phyloP scores from a whole-genome alignment of 1,140 invertebrate species.

The Stenopsyche tienmushanensis region DNA sequence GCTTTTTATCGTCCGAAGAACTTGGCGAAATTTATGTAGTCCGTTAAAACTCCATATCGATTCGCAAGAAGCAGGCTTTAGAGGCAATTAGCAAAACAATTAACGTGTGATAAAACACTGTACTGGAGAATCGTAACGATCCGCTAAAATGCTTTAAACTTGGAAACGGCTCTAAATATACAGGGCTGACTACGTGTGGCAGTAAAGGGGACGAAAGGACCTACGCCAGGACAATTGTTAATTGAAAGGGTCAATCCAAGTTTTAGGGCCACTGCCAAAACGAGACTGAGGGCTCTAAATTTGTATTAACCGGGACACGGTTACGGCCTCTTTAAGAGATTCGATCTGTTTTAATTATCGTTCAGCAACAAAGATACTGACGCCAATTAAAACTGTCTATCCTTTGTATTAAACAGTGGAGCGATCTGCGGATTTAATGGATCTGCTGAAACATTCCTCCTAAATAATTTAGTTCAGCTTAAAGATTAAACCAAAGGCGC shows the following conservation, averaged over 20 bases:
- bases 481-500: neutral
- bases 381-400: slow-evolving; percentile 28
- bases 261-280: neutral
- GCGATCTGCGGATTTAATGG: neutral
- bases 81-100: slow-evolving; percentile 32
- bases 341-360: slow-evolving; percentile 32
- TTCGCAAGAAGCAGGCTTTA: slow-evolving; percentile 18
- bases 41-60: slow-evolving; percentile 26
- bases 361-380: slow-evolving; percentile 24
- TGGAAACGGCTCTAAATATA: slow-evolving; percentile 1
- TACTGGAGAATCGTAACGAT: slow-evolving; percentile 21
- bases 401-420: slow-evolving; percentile 9
- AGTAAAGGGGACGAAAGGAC: neutral
- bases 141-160: slow-evolving; percentile 23
- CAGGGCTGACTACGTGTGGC: neutral
- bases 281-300: slow-evolving; percentile 9
- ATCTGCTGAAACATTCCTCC: slow-evolving; percentile 6
- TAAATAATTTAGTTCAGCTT: neutral
- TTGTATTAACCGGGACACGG: slow-evolving; percentile 1
- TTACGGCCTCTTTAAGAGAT: too few relatives aligned
- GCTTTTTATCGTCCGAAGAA: too few relatives aligned
- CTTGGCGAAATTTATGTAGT: neutral
- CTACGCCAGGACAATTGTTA: slow-evolving; percentile 18
- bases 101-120: slow-evolving; percentile 31
- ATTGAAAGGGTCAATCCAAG: slow-evolving; percentile 36